A percentile compares a stretch with the other conserved stretches of the same genome.
phyloP scores from a whole-genome alignment of 2,113 vertebrate genomes.

The Cariama cristata region DNA sequence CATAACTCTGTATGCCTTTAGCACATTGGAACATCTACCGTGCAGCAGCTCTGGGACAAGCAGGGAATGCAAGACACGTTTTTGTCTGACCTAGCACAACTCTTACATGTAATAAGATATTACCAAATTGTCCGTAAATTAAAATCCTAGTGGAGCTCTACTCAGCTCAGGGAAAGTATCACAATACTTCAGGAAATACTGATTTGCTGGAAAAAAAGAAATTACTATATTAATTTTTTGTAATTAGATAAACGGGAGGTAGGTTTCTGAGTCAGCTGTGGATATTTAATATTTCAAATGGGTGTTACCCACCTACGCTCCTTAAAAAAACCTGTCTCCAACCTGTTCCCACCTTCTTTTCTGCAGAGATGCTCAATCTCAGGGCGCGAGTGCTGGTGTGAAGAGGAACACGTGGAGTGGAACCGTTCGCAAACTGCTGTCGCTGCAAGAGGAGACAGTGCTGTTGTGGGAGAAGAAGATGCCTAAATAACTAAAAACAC shows the following conservation, averaged over 20 bases:
- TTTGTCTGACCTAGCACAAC: neutral
- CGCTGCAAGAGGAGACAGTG: neutral
- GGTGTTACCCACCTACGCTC: neutral
- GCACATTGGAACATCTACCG: neutral
- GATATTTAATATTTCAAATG: neutral
- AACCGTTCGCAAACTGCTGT: neutral
- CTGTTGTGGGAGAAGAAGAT: neutral
- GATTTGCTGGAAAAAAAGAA: neutral
- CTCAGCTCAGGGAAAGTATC: neutral
- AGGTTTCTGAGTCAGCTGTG: neutral
- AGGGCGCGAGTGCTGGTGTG: fast-evolving
- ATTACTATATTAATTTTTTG: neutral
- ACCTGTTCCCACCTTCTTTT: neutral
- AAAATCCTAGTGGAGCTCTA: neutral
- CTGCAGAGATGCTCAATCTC: neutral
- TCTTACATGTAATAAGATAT: neutral
- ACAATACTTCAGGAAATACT: neutral
- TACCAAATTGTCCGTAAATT: neutral
- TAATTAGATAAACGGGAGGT: neutral
- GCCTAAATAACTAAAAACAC: neutral
- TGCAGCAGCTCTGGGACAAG: neutral
- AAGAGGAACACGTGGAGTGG: neutral
- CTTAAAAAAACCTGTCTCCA: neutral
- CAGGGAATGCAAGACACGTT: neutral
- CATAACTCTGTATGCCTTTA: neutral